Evolutionary conservation across 2,113 vertebrate genomes (phyloP), one percentile per base, ranked within the genome.

Genomic region (Oxyura jamaicensis): DNA sequence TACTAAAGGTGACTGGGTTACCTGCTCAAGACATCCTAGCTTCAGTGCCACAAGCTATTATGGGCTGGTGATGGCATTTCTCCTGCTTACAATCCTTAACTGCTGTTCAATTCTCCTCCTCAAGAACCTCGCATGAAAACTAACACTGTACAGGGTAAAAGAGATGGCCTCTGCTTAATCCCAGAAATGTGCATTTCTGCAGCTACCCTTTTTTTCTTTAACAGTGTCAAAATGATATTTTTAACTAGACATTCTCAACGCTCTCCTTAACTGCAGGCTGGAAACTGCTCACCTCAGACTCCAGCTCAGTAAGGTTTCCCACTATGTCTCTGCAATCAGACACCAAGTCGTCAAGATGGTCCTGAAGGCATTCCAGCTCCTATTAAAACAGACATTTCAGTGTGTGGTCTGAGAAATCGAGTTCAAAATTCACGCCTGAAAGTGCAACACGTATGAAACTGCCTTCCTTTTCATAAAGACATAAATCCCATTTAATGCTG

Each of bases 351-450:
- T 99, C 99, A 44, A 99, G 96, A 92, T 99, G 99, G 69, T 99
- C 99, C 98, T 99, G 99, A 79, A 99, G 98, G 97, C 99, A 99
- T 96, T 99, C 99, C 90, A 99, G 97, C 95, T 99, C 99, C 99
- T 99, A 88, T 11, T 92, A 55, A 92, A 89, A 16, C 29, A 94
- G 55, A 44, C 10, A 62, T 77, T 75, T 76, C 35, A 77, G 15
- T 6, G 41, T 25, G n/a, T 8, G 8, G 85, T 41, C 11, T 29
- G 31, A 81, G 12, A 79, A 28, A 0, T 9, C 12, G 53, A 28
- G 3, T 1, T 42, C 41, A 81, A 83, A 81, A 69, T 60, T 5
- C 28, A 13, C 23, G 26, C 35, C 48, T 69, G 19, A 69, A 92
- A 67, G 2, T 11, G 3, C 39, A 22, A 50, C 17, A 31, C 15